phyloP scores from a whole-genome alignment of 2,113 vertebrate species.

The Variabilichromis moorii region DNA sequence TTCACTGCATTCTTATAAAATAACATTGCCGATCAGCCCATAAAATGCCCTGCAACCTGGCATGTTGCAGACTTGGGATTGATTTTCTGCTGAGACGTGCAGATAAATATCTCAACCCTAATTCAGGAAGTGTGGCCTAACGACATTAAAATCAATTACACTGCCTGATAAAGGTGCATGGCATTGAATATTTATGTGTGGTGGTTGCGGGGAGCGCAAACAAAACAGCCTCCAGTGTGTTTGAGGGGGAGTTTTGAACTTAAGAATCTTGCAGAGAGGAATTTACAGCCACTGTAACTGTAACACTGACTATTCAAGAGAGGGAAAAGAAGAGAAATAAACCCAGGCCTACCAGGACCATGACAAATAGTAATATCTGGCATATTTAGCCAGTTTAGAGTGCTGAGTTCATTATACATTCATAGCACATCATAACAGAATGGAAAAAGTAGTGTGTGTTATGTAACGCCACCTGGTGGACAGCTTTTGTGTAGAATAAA shows the following conservation, averaged over 20 bases:
- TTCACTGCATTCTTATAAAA: not conserved
- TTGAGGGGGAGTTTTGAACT: not conserved
- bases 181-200: not conserved
- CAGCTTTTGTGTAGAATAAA: not conserved
- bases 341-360: rapidly evolving
- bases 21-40: not conserved
- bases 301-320: not conserved
- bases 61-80: not conserved
- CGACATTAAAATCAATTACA: not conserved
- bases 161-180: not conserved
- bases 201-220: not conserved
- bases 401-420: not conserved
- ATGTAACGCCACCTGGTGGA: not conserved
- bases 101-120: not conserved
- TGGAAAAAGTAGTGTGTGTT: not conserved
- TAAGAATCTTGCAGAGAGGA: not conserved
- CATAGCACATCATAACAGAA: not conserved
- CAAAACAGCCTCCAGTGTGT: not conserved
- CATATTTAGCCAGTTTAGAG: not conserved
- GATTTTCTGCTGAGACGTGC: not conserved
- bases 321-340: not conserved
- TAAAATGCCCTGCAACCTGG: not conserved
- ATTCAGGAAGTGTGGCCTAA: not conserved
- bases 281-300: not conserved
- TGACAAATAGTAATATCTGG: not conserved